phyloP scores from a whole-genome alignment of 1,140 invertebrate genomes.

The Eurytemora carolleeae region DNA sequence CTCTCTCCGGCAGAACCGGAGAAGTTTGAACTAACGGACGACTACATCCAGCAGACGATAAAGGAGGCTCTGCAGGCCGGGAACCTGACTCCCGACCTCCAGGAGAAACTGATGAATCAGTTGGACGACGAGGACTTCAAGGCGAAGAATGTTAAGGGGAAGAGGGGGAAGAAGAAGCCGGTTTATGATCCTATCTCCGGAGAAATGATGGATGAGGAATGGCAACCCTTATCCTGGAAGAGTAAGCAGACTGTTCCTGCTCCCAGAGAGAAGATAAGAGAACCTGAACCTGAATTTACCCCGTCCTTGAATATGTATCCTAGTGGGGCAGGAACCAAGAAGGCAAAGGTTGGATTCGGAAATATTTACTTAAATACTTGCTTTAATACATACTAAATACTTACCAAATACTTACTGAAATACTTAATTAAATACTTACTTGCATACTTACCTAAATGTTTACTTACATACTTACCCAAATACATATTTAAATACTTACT shows the following conservation, averaged over 20 bases:
- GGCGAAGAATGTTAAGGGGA: neutral
- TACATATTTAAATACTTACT: too few species aligned
- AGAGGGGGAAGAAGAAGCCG: neutral
- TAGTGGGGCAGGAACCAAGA: slow-evolving; percentile 10
- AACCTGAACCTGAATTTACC: neutral
- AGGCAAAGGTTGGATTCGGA: slow-evolving; percentile 21
- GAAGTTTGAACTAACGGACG: slow-evolving; percentile 61
- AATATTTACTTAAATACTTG: too few species aligned
- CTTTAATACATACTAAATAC: too few species aligned
- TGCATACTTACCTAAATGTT: too few species aligned
- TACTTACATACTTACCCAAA: too few species aligned
- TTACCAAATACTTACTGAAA: too few species aligned
- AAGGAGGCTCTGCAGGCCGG: slow-evolving; percentile 54
- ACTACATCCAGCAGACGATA: slow-evolving; percentile 60
- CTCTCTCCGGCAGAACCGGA: slow-evolving; percentile 29
- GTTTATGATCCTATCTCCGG: slow-evolving; percentile 16
- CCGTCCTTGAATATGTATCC: slow-evolving; percentile 2
- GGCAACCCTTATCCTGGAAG: slow-evolving; percentile 30
- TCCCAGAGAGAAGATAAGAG: slow-evolving; percentile 6
- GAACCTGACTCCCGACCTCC: slow-evolving; percentile 74
- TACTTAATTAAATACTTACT: too few species aligned
- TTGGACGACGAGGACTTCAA: slow-evolving; percentile 55
- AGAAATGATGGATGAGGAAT: slow-evolving; percentile 19
- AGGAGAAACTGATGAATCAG: slow-evolving; percentile 68
- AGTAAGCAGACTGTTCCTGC: too few species aligned